These are phyloP conservation scores for Rhinichthys klamathensis DNA, from an alignment of 2,113 vertebrate genomes.

Conservation along the genomic window DNA sequence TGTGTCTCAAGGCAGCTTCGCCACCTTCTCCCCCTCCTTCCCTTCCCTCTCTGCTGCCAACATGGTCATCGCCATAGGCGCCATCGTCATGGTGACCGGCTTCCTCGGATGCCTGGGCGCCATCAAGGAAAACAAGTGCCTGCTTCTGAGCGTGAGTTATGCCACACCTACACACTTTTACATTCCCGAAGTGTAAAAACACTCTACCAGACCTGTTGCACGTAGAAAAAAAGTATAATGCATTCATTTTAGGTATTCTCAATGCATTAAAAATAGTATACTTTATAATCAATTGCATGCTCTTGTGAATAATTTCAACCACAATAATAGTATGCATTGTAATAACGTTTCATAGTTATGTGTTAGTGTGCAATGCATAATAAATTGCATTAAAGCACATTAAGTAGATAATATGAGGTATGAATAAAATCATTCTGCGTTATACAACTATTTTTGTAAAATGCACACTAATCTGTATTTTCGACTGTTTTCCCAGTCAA, in stretches of 20 bases:
- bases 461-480: background rate
- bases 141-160: slow-evolving; percentile 94
- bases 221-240: background rate
- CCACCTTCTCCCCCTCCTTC: slow-evolving; percentile 97
- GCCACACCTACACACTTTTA: background rate
- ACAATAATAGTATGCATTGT: background rate
- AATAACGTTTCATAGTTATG: background rate
- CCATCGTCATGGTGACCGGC: slow-evolving; percentile 96
- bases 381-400: background rate
- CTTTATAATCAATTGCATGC: background rate
- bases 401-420: background rate
- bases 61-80: slow-evolving; percentile 91
- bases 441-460: background rate
- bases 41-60: slow-evolving; percentile 96
- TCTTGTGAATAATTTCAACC: background rate
- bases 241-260: too few relatives aligned
- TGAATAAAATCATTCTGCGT: too few relatives aligned
- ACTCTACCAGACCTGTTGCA: background rate
- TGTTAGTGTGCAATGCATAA: background rate
- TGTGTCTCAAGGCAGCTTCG: slow-evolving; percentile 97
- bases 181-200: background rate
- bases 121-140: slow-evolving; percentile 99
- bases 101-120: slow-evolving; percentile 97
- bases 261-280: too few relatives aligned
- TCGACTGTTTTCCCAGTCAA: background rate